phyloP scores from a whole-genome alignment of 37 sponge, comb jelly and placozoan genomes.

The Tethya wilhelma region DNA sequence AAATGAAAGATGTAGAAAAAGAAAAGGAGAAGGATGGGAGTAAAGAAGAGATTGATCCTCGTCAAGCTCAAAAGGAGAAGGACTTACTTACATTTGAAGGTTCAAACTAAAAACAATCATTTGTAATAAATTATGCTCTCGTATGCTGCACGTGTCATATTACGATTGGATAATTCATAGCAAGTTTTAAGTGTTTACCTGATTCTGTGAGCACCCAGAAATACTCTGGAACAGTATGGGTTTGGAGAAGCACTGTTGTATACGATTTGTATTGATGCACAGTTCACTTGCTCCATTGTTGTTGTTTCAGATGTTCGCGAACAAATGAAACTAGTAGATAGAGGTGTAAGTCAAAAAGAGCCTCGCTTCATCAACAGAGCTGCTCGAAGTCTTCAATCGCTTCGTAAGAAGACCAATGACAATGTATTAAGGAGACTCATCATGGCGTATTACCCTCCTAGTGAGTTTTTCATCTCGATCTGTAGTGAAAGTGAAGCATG shows the following conservation, averaged over 20 bases:
- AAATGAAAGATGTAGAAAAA: constrained; percentile 65
- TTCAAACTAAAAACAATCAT: no score
- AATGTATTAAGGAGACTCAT: constrained; percentile 67
- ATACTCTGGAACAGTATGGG: no score
- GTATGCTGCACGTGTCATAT: not conserved
- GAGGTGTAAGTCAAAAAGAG: constrained; percentile 86
- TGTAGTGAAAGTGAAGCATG: no score
- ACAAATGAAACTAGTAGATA: constrained; percentile 82
- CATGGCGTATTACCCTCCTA: constrained; percentile 59
- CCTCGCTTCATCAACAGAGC: constrained; percentile 84
- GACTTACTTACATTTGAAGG: constrained; percentile 75
- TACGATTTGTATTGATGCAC: not conserved
- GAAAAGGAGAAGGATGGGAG: constrained; percentile 6
- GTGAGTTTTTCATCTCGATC: no score
- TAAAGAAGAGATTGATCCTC: constrained; percentile 32
- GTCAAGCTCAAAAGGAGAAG: constrained; percentile 59
- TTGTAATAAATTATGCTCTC: not conserved
- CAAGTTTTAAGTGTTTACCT: not conserved
- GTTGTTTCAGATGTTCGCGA: constrained; percentile 81
- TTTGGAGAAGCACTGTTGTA: no score
- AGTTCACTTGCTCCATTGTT: no score
- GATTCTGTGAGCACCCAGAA: not conserved
- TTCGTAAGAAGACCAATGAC: constrained; percentile 77
- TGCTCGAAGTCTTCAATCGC: constrained; percentile 65
- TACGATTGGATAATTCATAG: not conserved